Conservation (phyloP, 1,140 invertebrate genomes). For the Dendroctonus ponderosae region DNA sequence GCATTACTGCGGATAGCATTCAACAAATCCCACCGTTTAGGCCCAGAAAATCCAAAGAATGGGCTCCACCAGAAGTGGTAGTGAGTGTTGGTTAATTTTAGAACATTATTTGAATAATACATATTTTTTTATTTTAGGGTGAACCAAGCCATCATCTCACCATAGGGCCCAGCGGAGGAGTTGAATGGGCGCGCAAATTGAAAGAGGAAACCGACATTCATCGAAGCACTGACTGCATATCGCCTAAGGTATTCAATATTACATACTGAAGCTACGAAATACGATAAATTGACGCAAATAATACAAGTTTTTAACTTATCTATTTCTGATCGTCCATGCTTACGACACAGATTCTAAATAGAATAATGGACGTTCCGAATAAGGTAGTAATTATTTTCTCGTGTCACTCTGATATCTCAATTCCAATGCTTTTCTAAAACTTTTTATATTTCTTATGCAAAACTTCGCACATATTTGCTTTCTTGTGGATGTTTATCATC, state of each 20-base stretch:
- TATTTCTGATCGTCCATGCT: conserved; percentile 10
- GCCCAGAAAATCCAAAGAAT: conserved; percentile 56
- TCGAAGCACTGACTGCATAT: conserved; percentile 68
- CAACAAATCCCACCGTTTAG: conserved; percentile 58
- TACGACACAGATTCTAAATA: conserved; percentile 22
- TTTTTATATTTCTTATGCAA: background rate
- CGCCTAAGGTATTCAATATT: conserved; percentile 54
- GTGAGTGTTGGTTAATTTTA: background rate
- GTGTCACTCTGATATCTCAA: background rate
- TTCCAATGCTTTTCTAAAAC: background rate
- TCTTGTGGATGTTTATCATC: too few relatives aligned
- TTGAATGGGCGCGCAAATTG: conserved; percentile 64
- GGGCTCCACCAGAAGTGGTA: conserved; percentile 45
- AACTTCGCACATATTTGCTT: background rate
- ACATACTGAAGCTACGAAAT: background rate
- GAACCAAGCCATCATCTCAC: conserved; percentile 57
- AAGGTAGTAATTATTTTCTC: conserved; percentile 26
- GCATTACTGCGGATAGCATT: conserved; percentile 52
- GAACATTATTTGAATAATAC: background rate
- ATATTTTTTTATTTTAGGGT: conserved; percentile 27
- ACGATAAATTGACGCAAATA: background rate
- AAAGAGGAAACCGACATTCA: conserved; percentile 57
- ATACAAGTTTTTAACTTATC: background rate
- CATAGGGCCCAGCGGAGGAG: conserved; percentile 62
- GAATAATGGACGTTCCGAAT: conserved; percentile 24